phyloP scores from a whole-genome alignment of 2,888 invertebrate species.

The Drosophila buzzatii region DNA sequence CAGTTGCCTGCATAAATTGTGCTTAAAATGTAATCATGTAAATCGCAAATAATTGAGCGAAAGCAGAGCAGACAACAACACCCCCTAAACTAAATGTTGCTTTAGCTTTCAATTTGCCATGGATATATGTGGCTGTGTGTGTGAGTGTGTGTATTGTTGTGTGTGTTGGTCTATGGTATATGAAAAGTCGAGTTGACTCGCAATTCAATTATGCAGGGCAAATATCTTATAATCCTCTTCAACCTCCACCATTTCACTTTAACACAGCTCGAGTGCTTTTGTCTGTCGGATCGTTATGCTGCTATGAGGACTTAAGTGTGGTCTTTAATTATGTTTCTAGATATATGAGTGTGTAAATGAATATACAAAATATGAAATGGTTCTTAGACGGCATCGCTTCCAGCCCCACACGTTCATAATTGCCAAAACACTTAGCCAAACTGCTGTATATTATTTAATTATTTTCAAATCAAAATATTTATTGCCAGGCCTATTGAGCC shows the following conservation, averaged over 20 bases:
- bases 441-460: background rate
- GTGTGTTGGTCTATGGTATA: background rate
- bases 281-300: conserved; percentile 7
- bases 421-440: background rate
- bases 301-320: conserved; percentile 13
- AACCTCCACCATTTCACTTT: conserved; percentile 11
- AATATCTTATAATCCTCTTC: conserved; percentile 20
- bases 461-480: background rate
- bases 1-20: conserved; percentile 70
- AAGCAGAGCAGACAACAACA: conserved; percentile 33
- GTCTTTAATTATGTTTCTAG: conserved; percentile 8
- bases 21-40: conserved; percentile 75
- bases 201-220: conserved; percentile 43
- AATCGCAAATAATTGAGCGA: conserved; percentile 68
- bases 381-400: background rate
- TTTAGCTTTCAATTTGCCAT: conserved; percentile 40
- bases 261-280: conserved; percentile 11
- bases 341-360: conserved; percentile 1
- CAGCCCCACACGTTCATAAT: background rate
- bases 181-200: conserved; percentile 33
- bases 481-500: background rate
- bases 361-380: conserved; percentile 4
- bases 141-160: background rate
- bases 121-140: background rate
- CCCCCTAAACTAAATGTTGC: conserved; percentile 30